These are phyloP conservation scores for Latrodectus geometricus DNA, from an alignment of 1,140 invertebrate species.

Conservation along the genomic window DNA sequence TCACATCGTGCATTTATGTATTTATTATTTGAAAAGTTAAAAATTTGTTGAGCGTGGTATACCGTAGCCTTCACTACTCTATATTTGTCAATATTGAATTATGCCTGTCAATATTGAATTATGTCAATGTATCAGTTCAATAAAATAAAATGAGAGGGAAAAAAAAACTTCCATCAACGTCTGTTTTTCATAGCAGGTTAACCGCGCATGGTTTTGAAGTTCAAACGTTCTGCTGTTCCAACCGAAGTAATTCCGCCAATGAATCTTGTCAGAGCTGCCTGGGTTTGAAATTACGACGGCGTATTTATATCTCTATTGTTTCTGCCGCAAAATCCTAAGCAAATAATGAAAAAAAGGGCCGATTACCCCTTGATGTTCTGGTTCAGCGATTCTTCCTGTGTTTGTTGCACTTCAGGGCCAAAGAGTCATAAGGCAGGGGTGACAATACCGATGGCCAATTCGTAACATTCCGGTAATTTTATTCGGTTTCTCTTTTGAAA, in stretches of 20 bases:
- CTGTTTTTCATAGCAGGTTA: too few relatives aligned
- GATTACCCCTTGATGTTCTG: slow-evolving; percentile 30
- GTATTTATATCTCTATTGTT: slow-evolving; percentile 29
- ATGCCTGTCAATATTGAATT: too few relatives aligned
- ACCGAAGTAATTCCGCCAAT: not conserved
- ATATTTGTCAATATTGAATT: too few relatives aligned
- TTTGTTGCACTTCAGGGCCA: slow-evolving; percentile 27
- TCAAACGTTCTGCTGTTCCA: not conserved
- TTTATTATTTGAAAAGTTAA: too few relatives aligned
- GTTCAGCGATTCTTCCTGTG: slow-evolving; percentile 10
- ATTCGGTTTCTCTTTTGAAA: not conserved
- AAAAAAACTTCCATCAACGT: too few relatives aligned
- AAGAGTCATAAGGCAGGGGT: slow-evolving; percentile 12
- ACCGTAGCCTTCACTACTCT: too few relatives aligned
- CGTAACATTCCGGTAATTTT: not conserved
- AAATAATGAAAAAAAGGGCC: slow-evolving; percentile 16
- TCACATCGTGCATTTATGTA: too few relatives aligned
- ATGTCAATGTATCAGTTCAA: too few relatives aligned
- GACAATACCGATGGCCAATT: slow-evolving; percentile 44
- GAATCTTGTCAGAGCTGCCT: not conserved
- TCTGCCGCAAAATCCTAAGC: not conserved
- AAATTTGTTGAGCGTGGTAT: too few relatives aligned
- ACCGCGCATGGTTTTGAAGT: too few relatives aligned
- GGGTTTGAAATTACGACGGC: slow-evolving; percentile 2
- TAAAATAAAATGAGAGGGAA: too few relatives aligned